Base-by-base conservation (phyloP, 2,797 vertebrate genomes). In the Myripristis jacobus region DNA sequence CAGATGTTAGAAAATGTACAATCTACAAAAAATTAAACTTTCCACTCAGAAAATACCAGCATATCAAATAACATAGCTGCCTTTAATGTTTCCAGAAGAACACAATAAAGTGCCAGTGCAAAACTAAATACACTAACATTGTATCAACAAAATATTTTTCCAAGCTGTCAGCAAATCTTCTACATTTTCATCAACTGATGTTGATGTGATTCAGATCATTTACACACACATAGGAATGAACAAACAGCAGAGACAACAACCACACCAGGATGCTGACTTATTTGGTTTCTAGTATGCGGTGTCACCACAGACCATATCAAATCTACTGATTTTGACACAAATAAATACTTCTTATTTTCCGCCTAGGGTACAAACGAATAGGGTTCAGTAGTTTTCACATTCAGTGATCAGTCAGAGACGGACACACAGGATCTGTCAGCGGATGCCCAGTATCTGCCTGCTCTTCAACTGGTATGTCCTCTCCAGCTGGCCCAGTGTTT, bases 371-470 rank as follows among this genome's bases (percentile, higher is more conserved):
- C 38, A 6, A 29, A 77, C 68, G 60, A 6, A 0, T 24, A 55
- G 31, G 21, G 2, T 73, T 71, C 38, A 48, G 38, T 29, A 57
- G 66, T 15, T 47, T 75, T 66, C 19, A 75, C 19, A 62, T 41
- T 69, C 46, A 57, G 24, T 55, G 10, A 53, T 25, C 12, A 3
- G 6, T 58, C 25, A 12, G 8, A 34, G 25, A 3, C 13, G n/a
- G n/a, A n/a, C n/a, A n/a, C n/a, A n/a, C n/a, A n/a, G n/a, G n/a
- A n/a, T n/a, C n/a, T n/a, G n/a, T n/a, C n/a, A n/a, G n/a, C 97
- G 96, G 89, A 98, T 94, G 62, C 96, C 96, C 27, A 96, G 92
- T 29, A 98, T 91, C 76, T 96, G 95, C 16, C 91, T 93, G 92
- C 95, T 96, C 76, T 95, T 96, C 2, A 94, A 81, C 2, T 94